phyloP scores from a whole-genome alignment of 2,888 invertebrate species.

The Pterostichus niger region DNA sequence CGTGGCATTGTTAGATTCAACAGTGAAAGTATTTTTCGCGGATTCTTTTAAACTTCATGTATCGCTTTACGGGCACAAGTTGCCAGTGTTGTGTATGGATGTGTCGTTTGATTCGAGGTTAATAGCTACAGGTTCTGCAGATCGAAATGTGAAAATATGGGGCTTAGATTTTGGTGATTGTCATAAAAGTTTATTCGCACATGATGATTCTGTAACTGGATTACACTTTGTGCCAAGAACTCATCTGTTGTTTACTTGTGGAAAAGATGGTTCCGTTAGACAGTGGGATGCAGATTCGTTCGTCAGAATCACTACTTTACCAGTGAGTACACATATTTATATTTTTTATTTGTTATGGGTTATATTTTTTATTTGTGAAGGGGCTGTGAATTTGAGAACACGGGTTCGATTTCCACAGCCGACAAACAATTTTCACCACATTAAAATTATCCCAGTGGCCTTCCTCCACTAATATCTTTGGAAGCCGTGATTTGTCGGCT shows the following conservation, averaged over 20 bases:
- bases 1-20: slow-evolving; percentile 93
- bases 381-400: too few relatives aligned
- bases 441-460: too few relatives aligned
- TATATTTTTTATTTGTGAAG: too few relatives aligned
- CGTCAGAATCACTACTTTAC: slow-evolving; percentile 92
- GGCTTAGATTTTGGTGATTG: slow-evolving; percentile 99
- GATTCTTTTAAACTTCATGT: slow-evolving; percentile 97
- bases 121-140: slow-evolving; percentile 96
- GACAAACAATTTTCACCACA: too few relatives aligned
- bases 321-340: slow-evolving; percentile 79
- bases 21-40: slow-evolving; percentile 96
- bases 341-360: slow-evolving; percentile 9
- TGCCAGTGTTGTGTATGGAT: slow-evolving; percentile 96
- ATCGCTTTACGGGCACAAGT: slow-evolving; percentile 96
- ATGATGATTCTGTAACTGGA: slow-evolving; percentile 95
- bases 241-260: slow-evolving; percentile 95
- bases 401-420: too few relatives aligned
- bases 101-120: slow-evolving; percentile 93
- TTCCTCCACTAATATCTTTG: too few relatives aligned
- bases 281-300: slow-evolving; percentile 98
- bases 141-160: slow-evolving; percentile 98
- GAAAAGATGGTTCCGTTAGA: slow-evolving; percentile 96
- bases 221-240: slow-evolving; percentile 94
- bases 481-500: too few relatives aligned
- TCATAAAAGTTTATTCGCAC: slow-evolving; percentile 96